These are phyloP conservation scores for Chrysomela aeneicollis DNA, from an alignment of 2,888 invertebrate genomes.

Conservation along the genomic window DNA sequence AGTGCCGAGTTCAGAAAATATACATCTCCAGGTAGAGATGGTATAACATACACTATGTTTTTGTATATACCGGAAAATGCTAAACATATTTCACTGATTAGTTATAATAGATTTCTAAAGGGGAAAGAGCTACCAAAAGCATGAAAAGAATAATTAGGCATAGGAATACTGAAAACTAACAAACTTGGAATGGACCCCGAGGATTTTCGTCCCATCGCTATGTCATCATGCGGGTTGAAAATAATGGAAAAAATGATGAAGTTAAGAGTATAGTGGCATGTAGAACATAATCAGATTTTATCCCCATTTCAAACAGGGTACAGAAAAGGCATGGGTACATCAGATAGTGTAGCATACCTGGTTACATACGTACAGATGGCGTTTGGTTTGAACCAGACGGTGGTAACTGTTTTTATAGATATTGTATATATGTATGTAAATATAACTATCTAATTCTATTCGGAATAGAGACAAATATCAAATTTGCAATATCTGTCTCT, in stretches of 20 bases:
- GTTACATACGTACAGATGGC: too few species aligned
- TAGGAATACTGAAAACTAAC: constrained; percentile 2
- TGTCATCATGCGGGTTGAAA: background rate
- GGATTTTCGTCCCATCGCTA: background rate
- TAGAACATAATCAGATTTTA: background rate
- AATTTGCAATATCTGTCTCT: too few species aligned
- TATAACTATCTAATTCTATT: too few species aligned
- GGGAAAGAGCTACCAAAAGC: background rate
- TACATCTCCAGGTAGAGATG: background rate
- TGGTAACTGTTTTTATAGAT: too few species aligned
- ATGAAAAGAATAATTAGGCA: background rate
- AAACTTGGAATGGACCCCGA: background rate
- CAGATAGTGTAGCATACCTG: background rate
- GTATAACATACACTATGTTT: background rate
- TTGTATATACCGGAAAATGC: background rate
- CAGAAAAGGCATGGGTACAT: background rate
- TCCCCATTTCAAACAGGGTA: background rate
- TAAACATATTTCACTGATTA: background rate
- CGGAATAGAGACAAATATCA: too few species aligned
- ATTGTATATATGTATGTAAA: too few species aligned
- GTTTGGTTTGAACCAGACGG: too few species aligned
- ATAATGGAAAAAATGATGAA: background rate
- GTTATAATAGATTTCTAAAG: background rate
- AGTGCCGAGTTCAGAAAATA: too few species aligned
- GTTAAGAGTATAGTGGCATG: background rate